Evolutionary conservation across 2,797 vertebrate genomes (phyloP), one percentile per base, ranked within the genome.

Genomic region (Sebastes matsubarae): DNA sequence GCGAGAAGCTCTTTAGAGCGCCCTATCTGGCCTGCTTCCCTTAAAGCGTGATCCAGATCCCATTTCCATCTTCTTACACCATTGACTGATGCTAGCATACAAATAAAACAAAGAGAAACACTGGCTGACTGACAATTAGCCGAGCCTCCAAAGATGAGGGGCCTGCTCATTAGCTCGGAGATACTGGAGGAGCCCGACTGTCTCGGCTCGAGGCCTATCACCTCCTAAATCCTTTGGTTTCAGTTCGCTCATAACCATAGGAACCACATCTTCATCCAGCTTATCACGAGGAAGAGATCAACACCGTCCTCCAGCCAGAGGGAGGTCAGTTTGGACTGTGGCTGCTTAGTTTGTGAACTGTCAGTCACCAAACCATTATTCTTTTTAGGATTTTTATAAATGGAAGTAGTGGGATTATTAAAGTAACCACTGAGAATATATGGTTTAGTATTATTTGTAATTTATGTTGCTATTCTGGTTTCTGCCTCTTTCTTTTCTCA

Each of bases 81-180:
- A 88, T 78, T 86, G 88, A 94, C 82, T 90, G 87, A 91, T 84
- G 87, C 81, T 70, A 82, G 84, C 73, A 86, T 83, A 90, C 84
- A 89, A 88, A 91, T 90, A 90, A 89, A 90, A 94, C 90, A 91
- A 92, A 91, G 87, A 75, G 85, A 88, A 83, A 91, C 87, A 86
- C 86, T 89, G 86, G 86, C 85, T 84, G 89, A 87, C 86, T 93
- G 90, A 90, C 89, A 90, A 92, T 93, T 89, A 91, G 90, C 82
- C 4, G 2, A 70, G 88, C 85, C 52, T 80, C 82, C 79, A 82
- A 36, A 86, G 87, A 91, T 80, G 83, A 91, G 86, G 81, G 85
- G 86, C 80, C 80, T 24, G 68, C 85, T 89, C 86, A 87, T 88
- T 91, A 91, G 80, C 89, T 85, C 69, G 2, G 72, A 87, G 82